These are phyloP conservation scores for Mesaphorura yosii DNA, from an alignment of 1,140 invertebrate species.

Conservation along the genomic window DNA sequence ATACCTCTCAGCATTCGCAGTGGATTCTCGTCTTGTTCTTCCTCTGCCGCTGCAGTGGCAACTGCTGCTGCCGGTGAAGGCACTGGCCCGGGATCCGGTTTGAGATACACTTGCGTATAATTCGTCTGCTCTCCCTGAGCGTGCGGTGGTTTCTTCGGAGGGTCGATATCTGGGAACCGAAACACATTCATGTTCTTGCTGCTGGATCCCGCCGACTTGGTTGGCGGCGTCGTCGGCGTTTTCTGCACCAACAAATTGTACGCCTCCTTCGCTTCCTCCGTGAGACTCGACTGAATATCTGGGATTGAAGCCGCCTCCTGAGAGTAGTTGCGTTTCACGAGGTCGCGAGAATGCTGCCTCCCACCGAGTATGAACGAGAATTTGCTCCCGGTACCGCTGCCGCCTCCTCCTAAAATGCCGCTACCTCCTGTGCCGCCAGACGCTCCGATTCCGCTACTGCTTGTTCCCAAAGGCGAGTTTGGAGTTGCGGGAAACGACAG, in stretches of 20 bases:
- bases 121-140: too few species aligned
- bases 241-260: slow-evolving; percentile 82
- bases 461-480: slow-evolving; percentile 64
- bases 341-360: slow-evolving; percentile 35
- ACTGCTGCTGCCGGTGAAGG: slow-evolving; percentile 7
- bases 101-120: too few species aligned
- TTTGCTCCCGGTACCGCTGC: slow-evolving; percentile 62
- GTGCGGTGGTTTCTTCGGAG: too few species aligned
- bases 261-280: slow-evolving; percentile 62
- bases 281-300: slow-evolving; percentile 54
- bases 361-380: slow-evolving; percentile 73
- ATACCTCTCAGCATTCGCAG: slow-evolving; percentile 51
- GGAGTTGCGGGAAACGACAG: slow-evolving; percentile 49
- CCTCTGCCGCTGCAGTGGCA: slow-evolving; percentile 31
- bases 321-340: slow-evolving; percentile 70
- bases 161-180: too few species aligned
- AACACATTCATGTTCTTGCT: too few species aligned
- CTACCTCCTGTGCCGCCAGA: too few species aligned
- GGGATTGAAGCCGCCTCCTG: slow-evolving; percentile 80
- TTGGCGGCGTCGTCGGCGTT: too few species aligned
- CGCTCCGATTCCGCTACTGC: too few species aligned
- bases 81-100: slow-evolving; percentile 22
- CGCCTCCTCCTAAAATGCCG: too few species aligned
- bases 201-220: too few species aligned
- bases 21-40: slow-evolving; percentile 49